These are phyloP conservation scores for Cepphus grylle DNA, from an alignment of 2,113 vertebrate species.

Conservation along the genomic window DNA sequence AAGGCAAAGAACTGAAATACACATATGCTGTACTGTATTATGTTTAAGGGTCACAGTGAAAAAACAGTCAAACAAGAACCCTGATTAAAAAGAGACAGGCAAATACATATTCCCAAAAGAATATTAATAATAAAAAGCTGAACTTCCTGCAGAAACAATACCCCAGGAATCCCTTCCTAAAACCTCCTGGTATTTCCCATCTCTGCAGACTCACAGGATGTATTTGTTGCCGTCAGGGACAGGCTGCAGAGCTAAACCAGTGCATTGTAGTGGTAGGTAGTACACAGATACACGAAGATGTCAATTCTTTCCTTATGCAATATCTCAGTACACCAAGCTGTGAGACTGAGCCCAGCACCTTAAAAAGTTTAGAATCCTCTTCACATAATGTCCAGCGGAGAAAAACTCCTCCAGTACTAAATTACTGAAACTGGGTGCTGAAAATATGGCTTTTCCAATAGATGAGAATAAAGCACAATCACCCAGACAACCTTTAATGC, in stretches of 20 bases:
- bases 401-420: not conserved
- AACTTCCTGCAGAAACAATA: not conserved
- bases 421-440: rapidly evolving
- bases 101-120: not conserved
- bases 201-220: not conserved
- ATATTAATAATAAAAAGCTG: not conserved
- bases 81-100: not conserved
- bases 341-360: not conserved
- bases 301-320: not conserved
- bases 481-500: not conserved
- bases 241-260: not conserved
- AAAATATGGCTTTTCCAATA: not conserved
- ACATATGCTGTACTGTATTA: not conserved
- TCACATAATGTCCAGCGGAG: not conserved
- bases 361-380: not conserved
- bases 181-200: not conserved
- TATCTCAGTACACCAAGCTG: not conserved
- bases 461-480: not conserved
- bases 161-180: not conserved
- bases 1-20: not conserved
- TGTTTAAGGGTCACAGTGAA: not conserved
- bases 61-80: not conserved
- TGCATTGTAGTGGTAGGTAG: rapidly evolving
- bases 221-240: too few species aligned
- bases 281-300: not conserved